These are phyloP conservation scores for Drosophila insularis DNA, from an alignment of 1,140 invertebrate species.

Conservation along the genomic window DNA sequence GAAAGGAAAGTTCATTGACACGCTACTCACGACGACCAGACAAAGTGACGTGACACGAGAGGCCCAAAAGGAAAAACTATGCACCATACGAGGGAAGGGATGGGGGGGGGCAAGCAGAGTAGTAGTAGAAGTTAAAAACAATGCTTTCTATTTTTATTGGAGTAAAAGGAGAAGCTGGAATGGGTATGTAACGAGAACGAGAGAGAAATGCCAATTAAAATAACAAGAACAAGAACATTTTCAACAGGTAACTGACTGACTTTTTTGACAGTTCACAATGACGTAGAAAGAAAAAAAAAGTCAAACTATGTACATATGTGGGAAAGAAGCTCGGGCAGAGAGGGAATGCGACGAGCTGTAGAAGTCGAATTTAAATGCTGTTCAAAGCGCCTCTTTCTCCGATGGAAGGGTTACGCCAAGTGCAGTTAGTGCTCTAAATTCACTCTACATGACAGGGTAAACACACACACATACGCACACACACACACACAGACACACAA, in stretches of 20 bases:
- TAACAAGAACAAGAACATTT: conserved; percentile 56
- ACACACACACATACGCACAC: conserved; percentile 7
- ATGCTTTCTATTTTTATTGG: conserved; percentile 61
- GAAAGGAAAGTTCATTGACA: conserved; percentile 64
- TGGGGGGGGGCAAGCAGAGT: neutral
- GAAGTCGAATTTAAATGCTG: conserved; percentile 15
- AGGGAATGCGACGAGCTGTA: neutral
- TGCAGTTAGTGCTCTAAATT: conserved; percentile 45
- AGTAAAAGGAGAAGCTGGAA: conserved; percentile 16
- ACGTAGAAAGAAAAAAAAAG: conserved; percentile 24
- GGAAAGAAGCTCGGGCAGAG: neutral
- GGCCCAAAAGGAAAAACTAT: conserved; percentile 6
- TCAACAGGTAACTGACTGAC: conserved; percentile 73
- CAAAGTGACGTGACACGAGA: conserved; percentile 30
- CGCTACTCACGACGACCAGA: conserved; percentile 43
- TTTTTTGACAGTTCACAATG: conserved; percentile 49
- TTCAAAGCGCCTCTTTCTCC: neutral
- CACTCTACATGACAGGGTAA: conserved; percentile 20
- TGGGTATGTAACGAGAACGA: conserved; percentile 22
- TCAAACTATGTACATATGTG: no score
- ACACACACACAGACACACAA: neutral
- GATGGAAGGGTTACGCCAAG: conserved; percentile 11
- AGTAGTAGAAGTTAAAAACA: conserved; percentile 16
- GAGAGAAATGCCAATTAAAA: conserved; percentile 73
- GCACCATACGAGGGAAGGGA: neutral